Evolutionary conservation across 2,797 vertebrate genomes (phyloP), one percentile per base, ranked within the genome.

Genomic region (Hyperoplus lanceolatus): DNA sequence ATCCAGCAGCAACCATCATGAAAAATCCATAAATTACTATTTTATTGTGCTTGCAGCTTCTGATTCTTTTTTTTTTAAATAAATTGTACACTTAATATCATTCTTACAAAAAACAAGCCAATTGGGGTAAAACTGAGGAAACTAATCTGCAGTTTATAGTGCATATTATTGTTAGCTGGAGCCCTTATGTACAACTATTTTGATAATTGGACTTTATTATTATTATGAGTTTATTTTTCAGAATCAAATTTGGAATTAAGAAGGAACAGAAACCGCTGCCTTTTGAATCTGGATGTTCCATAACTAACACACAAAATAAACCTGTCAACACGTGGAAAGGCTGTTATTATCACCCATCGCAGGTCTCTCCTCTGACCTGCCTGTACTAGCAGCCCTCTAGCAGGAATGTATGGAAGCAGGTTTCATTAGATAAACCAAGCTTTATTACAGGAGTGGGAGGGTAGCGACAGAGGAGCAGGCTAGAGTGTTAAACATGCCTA

Each of bases 301-400:
- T 46, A 21, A 48, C 9, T 11, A 21, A 36, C 11, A 29, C 29
- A 29, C 14, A 49, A 45, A 39, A 51, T 15, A 42, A 49, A 54
- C 14, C 12, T 74, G 43, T 64, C 15, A 62, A 43, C 48, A 58
- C 45, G 8, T 70, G 57, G 13, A 60, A 51, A 48, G 38, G 38
- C 13, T 8, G 39, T 3, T 14, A 14, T 56, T 41, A 72, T 73
- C 4, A 55, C 49, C 45, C 61, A 29, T 18, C 18, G 49, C 0
- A 0, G 13, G 36, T 67, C 51, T 79, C 50, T 64, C 18, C 4
- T 80, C 57, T 64, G 73, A 85, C 84, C 68, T 82, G 89, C 66
- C 85, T 70, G n/a, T 86, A 90, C 84, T 81, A 81, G 88, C 81
- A 90, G 49, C 53, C 3, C 4, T 71, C 51, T 29, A 55, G 15